Evolutionary conservation across 92 coral and sea anemone genomes (phyloP).

Genomic region (Porites evermanni): DNA sequence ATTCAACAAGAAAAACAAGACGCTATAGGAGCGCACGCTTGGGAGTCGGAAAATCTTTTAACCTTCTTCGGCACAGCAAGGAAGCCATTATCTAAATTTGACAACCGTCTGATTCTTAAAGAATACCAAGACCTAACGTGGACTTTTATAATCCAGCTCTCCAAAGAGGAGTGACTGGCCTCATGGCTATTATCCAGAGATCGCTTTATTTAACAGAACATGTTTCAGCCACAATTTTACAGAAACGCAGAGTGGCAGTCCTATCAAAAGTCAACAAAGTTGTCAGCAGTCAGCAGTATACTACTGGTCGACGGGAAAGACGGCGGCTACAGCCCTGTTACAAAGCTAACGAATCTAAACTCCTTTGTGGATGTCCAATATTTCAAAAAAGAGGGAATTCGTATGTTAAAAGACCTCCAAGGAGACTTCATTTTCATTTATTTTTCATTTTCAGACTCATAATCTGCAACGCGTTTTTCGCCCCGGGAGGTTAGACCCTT

Average conservation of each 20-base stretch:
- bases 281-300: too few species aligned
- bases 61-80: constrained; percentile 6
- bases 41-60: constrained; percentile 27
- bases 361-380: too few species aligned
- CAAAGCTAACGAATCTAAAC: too few species aligned
- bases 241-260: constrained; percentile 41
- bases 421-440: too few species aligned
- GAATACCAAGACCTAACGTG: constrained; percentile 57
- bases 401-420: too few species aligned
- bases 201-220: constrained; percentile 39
- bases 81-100: constrained; percentile 45
- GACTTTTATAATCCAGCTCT: constrained; percentile 19
- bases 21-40: not conserved
- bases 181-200: constrained; percentile 39
- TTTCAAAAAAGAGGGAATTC: too few species aligned
- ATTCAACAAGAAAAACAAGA: not conserved
- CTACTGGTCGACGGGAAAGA: too few species aligned
- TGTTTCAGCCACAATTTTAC: constrained; percentile 45
- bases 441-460: too few species aligned
- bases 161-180: constrained; percentile 10
- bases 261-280: constrained; percentile 45
- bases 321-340: too few species aligned
- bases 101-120: constrained; percentile 40
- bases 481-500: too few species aligned
- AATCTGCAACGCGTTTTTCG: too few species aligned